Evolutionary conservation across 2,888 invertebrate genomes (phyloP), one percentile per base, ranked within the genome.

Genomic region (Ectemnius continuus): DNA sequence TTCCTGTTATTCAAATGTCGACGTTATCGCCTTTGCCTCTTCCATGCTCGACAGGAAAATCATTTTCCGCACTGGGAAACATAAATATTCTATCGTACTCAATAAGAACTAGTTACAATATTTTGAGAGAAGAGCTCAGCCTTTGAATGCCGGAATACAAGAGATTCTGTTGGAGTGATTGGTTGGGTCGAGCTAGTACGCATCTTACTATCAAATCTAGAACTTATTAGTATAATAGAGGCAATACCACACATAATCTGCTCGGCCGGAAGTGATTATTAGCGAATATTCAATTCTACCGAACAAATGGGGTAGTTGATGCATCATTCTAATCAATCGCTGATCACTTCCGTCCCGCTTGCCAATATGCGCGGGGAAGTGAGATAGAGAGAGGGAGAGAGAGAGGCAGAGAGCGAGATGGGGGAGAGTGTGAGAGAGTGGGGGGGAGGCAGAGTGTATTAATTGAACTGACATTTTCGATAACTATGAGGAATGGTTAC

Each of bases 391-490:
- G 28, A 4, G 28, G 2, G 28, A 4, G 28, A 36, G 28, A 23
- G 23, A 23, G n/a, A n/a, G n/a, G n/a, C n/a, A n/a, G n/a, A n/a
- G n/a, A n/a, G n/a, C n/a, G n/a, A n/a, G n/a, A n/a, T n/a, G 28
- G 2, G 28, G 8, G 28, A 36, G 28, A 23, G 23, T 3, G 23
- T 23, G 23, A 6, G 36, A 36, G 28, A 28, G 28, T 6, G 36
- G 11, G 36, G 8, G 36, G 8, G 5, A 6, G 63, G 56, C 60
- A 65, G 60, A 67, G 75, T 66, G 70, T 77, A 81, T 85, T 86
- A 85, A 86, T 86, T 86, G 82, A 81, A 80, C 78, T 75, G 82
- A 79, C 81, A 76, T 85, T 86, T 82, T 84, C 83, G 78, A 84
- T 82, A 79, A 79, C 83, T 75, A 71, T 70, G 79, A 75, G 67